Conservation (phyloP, 2,113 vertebrate species). For the Corydoras maculifer region DNA sequence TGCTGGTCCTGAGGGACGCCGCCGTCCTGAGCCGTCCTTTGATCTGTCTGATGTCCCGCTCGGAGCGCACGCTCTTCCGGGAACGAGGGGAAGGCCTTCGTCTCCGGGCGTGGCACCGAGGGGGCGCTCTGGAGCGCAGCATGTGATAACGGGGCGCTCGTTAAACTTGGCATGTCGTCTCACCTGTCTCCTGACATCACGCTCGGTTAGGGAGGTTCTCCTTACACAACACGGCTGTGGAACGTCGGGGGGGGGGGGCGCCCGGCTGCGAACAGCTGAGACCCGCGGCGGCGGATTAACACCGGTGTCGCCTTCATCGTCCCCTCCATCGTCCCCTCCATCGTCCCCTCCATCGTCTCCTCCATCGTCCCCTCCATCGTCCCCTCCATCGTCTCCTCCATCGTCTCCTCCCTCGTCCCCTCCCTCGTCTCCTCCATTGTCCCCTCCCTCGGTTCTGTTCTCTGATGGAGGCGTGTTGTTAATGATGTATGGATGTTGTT, state of each 20-base stretch:
- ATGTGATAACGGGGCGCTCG: constrained; percentile 10
- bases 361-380: too few relatives aligned
- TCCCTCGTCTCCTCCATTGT: too few relatives aligned
- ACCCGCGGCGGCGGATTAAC: constrained; percentile 27
- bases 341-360: too few relatives aligned
- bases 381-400: too few relatives aligned
- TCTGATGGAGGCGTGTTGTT: not conserved
- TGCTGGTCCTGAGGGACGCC: not conserved
- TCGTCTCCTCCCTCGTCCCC: too few relatives aligned
- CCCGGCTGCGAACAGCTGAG: constrained; percentile 30
- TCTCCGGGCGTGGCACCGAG: constrained; percentile 18
- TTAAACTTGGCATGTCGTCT: constrained; percentile 27
- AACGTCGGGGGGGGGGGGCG: constrained; percentile 6
- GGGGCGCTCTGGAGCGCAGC: constrained; percentile 25
- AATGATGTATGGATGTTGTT: not conserved
- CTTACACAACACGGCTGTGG: constrained; percentile 24
- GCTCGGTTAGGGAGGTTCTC: constrained; percentile 12
- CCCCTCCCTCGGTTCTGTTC: too few relatives aligned
- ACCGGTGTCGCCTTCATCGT: constrained; percentile 4
- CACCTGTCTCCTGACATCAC: constrained; percentile 14
- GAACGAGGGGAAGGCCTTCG: constrained; percentile 21
- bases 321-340: too few relatives aligned
- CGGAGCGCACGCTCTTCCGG: not conserved
- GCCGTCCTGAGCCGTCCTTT: not conserved
- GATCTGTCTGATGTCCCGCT: constrained; percentile 14